Base-by-base conservation (phyloP, 2,113 vertebrate species). In the Xerus inauris region DNA sequence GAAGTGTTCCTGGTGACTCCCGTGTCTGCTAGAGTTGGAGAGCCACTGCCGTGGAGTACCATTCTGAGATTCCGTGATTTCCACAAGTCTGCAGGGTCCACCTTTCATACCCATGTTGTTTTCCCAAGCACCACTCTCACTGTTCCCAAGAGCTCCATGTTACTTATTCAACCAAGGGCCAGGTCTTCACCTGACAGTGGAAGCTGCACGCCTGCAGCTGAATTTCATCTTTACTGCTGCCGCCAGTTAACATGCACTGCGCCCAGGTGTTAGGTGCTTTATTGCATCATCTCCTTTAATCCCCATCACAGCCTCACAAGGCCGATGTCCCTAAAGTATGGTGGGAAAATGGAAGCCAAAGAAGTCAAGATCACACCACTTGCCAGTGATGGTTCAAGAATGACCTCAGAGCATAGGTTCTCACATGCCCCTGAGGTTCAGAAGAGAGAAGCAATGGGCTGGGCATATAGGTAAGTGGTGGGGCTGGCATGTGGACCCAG, bases 271-370 rank as follows among this genome's bases (percentile, higher is more conserved):
- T 54, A 80, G 64, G n/a, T 59, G 40, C 54, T 81, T 42, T 40
- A 65, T 14, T 10, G 59, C 14, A 35, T 38, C 54, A 59, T 16
- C 71, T 82, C 85, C 73, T 26, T 79, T 49, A 80, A 77, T 45
- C 38, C 69, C 93, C 65, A 62, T 20, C 38, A n/a, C 32, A 92
- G 42, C 3, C 17, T 42, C 90, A 5, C 16, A 38, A 47, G 7
- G 26, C 40, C 38, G 49, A 51, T 22, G 45, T n/a, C 19, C 28
- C 73, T 82, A 19, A 59, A 94, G 76, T 89, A 89, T 4, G 73
- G 77, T 71, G 35, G 86, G 75, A 96, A 95, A 67, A 84, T n/a
- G 12, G 75, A 96, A 89, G 64, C 65, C 73, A 67, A 76, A 77
- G 69, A 84, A 69, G 38, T 42, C 62, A 75, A n/a, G 30, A 40